These are phyloP conservation scores for Liolophura sinensis DNA, from an alignment of 1,140 invertebrate species.

Conservation along the genomic window DNA sequence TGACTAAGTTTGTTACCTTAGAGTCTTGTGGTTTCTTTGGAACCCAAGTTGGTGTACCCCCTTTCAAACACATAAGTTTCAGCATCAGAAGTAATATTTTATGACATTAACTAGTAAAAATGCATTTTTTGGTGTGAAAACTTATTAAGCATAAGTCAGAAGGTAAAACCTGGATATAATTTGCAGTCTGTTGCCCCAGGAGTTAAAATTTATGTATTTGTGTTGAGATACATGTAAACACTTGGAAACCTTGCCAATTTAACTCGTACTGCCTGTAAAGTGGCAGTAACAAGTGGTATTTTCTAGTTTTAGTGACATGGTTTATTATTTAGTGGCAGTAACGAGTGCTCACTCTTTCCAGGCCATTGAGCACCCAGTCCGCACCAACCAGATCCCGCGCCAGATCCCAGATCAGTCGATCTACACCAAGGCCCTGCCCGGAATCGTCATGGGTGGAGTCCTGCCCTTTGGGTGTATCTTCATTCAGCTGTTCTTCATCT, in stretches of 20 bases:
- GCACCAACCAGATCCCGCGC: slow-evolving; percentile 97
- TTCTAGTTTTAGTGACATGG: neutral
- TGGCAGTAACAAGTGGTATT: neutral
- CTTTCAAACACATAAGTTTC: too few relatives aligned
- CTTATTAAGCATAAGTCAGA: too few relatives aligned
- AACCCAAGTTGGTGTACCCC: too few relatives aligned
- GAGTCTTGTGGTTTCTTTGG: too few relatives aligned
- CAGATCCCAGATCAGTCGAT: slow-evolving; percentile 97
- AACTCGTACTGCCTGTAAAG: neutral
- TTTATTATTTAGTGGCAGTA: too few relatives aligned
- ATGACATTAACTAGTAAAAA: too few relatives aligned
- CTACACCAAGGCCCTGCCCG: slow-evolving; percentile 86
- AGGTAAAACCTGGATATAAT: too few relatives aligned
- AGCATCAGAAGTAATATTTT: too few relatives aligned
- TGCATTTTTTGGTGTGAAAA: too few relatives aligned
- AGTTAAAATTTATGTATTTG: too few relatives aligned
- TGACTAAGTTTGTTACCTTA: too few relatives aligned
- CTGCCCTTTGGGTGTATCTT: slow-evolving; percentile 99
- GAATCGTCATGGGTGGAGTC: slow-evolving; percentile 96
- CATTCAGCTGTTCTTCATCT: slow-evolving; percentile 98
- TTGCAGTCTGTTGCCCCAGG: too few relatives aligned
- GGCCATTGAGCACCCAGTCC: slow-evolving; percentile 93
- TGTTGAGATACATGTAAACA: neutral
- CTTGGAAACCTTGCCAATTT: neutral
- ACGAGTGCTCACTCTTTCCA: slow-evolving; percentile 55